Conservation (phyloP, 2,888 invertebrate genomes). For the Agrotis exclamationis region DNA sequence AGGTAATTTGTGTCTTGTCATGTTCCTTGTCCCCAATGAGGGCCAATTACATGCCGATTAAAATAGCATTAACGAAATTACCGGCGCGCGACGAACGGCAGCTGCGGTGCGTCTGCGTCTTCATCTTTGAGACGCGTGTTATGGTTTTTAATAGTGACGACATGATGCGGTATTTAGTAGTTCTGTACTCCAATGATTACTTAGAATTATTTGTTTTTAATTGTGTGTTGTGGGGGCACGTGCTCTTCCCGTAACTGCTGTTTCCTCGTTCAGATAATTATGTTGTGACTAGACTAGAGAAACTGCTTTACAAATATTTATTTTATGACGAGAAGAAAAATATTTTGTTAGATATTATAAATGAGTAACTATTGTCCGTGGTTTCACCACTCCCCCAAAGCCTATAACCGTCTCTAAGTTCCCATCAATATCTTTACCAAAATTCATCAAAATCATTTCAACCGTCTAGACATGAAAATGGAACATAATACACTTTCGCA, state of each 20-base stretch:
- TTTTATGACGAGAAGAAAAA: not conserved
- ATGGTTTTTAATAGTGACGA: constrained; percentile 47
- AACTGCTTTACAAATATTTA: not conserved
- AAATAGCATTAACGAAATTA: constrained; percentile 74
- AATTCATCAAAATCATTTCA: no score
- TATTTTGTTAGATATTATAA: no score
- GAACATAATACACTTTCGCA: no score
- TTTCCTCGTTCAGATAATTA: constrained; percentile 24
- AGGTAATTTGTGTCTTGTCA: constrained; percentile 68
- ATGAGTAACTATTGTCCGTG: no score
- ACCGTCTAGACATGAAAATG: no score
- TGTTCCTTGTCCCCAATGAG: constrained; percentile 68
- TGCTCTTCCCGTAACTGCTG: constrained; percentile 45
- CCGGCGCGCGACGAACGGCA: constrained; percentile 50
- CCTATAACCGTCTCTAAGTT: no score
- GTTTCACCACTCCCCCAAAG: no score
- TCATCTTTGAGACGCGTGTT: constrained; percentile 31
- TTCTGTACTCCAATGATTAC: constrained; percentile 49
- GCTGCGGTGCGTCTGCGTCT: constrained; percentile 50
- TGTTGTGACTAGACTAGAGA: constrained; percentile 3
- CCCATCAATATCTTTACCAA: no score
- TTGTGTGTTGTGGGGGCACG: constrained; percentile 24
- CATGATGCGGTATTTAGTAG: constrained; percentile 38
- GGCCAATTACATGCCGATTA: constrained; percentile 74
- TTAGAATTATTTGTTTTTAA: constrained; percentile 44